Percentiles rank a stretch among this genome's conserved stretches.
These are phyloP conservation scores for Serripes groenlandicus DNA, from an alignment of 2,888 invertebrate species.

Conservation along the genomic window DNA sequence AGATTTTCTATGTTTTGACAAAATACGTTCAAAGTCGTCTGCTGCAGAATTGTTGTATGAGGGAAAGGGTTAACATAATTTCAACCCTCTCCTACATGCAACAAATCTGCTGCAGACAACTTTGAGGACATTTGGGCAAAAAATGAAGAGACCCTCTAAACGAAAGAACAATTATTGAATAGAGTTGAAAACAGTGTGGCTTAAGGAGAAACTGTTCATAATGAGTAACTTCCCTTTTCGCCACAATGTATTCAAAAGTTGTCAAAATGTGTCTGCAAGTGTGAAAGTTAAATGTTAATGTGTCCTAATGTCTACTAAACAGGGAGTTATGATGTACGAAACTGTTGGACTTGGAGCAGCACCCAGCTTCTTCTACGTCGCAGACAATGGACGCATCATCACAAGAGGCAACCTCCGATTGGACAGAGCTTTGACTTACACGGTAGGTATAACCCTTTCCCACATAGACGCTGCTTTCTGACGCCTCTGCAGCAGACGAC, in stretches of 20 bases:
- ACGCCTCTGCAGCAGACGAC: no score
- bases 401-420: conserved; percentile 67
- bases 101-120: no score
- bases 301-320: not conserved
- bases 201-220: not conserved
- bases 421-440: conserved; percentile 75
- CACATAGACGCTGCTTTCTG: no score
- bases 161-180: no score
- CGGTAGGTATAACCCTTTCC: conserved; percentile 73
- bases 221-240: not conserved
- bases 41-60: no score
- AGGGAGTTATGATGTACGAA: conserved; percentile 69
- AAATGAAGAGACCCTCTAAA: no score
- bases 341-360: conserved; percentile 78
- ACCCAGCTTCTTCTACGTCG: conserved; percentile 76
- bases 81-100: no score
- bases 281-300: not conserved
- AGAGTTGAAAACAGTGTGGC: not conserved
- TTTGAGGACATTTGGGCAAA: no score
- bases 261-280: not conserved
- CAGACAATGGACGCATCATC: conserved; percentile 65
- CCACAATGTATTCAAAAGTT: not conserved
- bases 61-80: no score
- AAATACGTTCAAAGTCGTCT: no score
- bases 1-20: no score